phyloP scores from a whole-genome alignment of 2,113 vertebrate species.

The Paradoxurus hermaphroditus region DNA sequence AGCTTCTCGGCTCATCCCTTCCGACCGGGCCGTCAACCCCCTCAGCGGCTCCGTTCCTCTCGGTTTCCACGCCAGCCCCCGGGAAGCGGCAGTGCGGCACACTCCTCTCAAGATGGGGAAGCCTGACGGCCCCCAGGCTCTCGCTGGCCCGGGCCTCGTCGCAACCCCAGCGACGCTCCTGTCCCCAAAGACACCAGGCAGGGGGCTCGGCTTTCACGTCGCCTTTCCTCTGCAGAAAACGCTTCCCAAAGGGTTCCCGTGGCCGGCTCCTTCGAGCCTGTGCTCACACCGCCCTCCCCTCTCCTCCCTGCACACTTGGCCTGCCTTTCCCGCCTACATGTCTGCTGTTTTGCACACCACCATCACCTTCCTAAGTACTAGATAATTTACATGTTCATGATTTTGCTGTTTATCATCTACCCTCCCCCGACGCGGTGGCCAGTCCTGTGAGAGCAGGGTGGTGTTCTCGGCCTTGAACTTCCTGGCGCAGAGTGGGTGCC shows the following conservation, averaged over 20 bases:
- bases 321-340: no score
- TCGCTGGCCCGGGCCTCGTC: neutral
- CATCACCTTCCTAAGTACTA: accelerated
- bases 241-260: neutral
- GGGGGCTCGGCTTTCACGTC: accelerated
- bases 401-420: no score
- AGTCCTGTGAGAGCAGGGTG: accelerated
- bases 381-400: neutral
- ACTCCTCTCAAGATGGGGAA: neutral
- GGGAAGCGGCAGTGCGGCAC: accelerated
- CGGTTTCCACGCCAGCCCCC: neutral
- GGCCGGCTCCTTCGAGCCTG: neutral
- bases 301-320: accelerated
- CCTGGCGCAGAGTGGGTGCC: neutral
- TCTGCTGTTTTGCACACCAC: accelerated
- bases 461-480: neutral
- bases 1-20: neutral
- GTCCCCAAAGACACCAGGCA: neutral
- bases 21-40: accelerated
- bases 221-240: neutral
- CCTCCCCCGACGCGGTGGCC: neutral
- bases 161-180: accelerated
- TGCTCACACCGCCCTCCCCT: neutral
- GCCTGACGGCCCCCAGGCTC: neutral
- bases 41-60: neutral